Evolutionary conservation across 2,888 invertebrate species (phyloP), one percentile per base, ranked within the genome.

Genomic region (Gortyna flavago): DNA sequence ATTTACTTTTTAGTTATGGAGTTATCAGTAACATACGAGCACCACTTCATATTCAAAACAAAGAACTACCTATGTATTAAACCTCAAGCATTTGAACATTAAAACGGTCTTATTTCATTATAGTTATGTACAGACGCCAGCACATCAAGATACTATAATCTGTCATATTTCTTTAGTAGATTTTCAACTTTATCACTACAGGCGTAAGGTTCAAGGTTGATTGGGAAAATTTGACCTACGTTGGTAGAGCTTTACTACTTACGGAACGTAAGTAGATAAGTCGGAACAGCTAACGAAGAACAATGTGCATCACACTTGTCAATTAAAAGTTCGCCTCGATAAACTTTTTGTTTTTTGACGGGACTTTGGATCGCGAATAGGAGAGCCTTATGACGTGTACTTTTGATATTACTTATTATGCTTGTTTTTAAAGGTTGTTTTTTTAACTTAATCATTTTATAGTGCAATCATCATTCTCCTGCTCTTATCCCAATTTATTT

Each of bases 251-350:
- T 75, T 68, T 29, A 18, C 7, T 41, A 54, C 54, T 61, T 68
- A 41, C 9, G n/a, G 38, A 38, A 8, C 5, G 8, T 57, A 68
- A 68, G 51, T 64, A 57, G 16, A 51, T 65, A 59, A 75, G 65
- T 81, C 29, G 16, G 68, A 25, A 4, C 35, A 35, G 61, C 29
- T 54, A 29, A 57, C 29, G 21, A 67, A 32, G 67, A 75, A 64
- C 66, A 54, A 25, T 44, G 21, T 65, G 29, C 44, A 80, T 48
- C 25, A 32, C 29, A 65, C 57, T 64, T 74, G n/a, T 54, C 44
- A 75, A 66, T 81, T 81, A 76, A 81, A 81, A 75, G 29, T 44
- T 69, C 25, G 4, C 1, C 16, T 64, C 32, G 13, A 54, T 25
- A 25, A 38, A 48, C 32, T n/a, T 32, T 41, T 41, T 35, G 41